Evolutionary conservation across 2,888 invertebrate species (phyloP).

Genomic region (Camponotus fellah): DNA sequence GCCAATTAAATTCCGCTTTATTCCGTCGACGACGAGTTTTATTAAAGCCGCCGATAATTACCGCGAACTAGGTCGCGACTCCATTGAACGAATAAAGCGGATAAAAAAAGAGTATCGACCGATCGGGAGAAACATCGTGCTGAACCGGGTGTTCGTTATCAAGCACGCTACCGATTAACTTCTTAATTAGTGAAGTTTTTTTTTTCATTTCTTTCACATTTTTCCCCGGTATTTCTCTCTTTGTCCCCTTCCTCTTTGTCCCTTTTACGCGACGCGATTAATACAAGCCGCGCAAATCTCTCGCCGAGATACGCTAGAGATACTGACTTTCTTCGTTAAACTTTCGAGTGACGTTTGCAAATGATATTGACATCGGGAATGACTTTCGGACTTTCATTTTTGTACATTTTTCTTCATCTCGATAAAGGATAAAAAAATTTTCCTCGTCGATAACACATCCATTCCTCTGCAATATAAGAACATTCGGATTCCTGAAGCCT

Average conservation of each 20-base stretch:
- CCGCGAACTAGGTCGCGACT: slow-evolving; percentile 80
- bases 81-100: slow-evolving; percentile 66
- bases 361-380: background rate
- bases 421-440: background rate
- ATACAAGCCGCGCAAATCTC: slow-evolving; percentile 33
- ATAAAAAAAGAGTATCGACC: slow-evolving; percentile 73
- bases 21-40: slow-evolving; percentile 66
- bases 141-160: slow-evolving; percentile 71
- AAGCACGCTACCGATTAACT: slow-evolving; percentile 69
- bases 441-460: background rate
- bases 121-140: slow-evolving; percentile 64
- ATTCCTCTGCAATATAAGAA: background rate
- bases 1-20: slow-evolving; percentile 69
- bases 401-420: background rate
- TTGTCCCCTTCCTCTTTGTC: background rate
- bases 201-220: slow-evolving; percentile 66
- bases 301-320: background rate
- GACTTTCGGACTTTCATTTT: background rate
- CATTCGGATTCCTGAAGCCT: background rate
- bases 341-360: background rate
- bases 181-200: slow-evolving; percentile 73
- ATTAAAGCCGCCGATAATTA: slow-evolving; percentile 78
- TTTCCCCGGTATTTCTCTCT: slow-evolving; percentile 11
- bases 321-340: slow-evolving; percentile 11
- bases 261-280: slow-evolving; percentile 27